phyloP scores from a whole-genome alignment of 1,140 invertebrate genomes.

The Tribolium madens region DNA sequence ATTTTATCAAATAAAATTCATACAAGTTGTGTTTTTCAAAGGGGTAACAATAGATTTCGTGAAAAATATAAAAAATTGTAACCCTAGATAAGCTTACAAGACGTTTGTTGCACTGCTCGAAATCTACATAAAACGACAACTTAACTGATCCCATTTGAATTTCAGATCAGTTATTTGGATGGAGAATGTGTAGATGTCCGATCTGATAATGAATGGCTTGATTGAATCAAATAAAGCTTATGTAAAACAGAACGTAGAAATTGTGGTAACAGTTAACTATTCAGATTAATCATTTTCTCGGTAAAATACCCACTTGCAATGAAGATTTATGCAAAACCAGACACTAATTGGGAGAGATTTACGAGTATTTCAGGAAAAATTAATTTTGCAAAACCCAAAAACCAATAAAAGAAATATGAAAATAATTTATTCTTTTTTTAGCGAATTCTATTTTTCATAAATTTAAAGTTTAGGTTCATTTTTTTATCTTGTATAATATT shows the following conservation, averaged over 20 bases:
- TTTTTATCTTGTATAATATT: too few relatives aligned
- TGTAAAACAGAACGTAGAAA: neutral
- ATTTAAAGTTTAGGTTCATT: too few relatives aligned
- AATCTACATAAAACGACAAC: slow-evolving; percentile 11
- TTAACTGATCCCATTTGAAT: slow-evolving; percentile 9
- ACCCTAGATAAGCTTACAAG: neutral
- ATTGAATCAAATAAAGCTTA: slow-evolving; percentile 25
- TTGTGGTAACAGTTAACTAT: neutral
- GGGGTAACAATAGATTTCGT: too few relatives aligned
- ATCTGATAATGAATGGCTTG: slow-evolving; percentile 3
- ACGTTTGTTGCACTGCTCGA: neutral
- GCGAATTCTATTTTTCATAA: too few relatives aligned
- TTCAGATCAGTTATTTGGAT: slow-evolving; percentile 14
- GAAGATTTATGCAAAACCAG: neutral
- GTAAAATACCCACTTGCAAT: neutral
- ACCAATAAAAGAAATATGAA: too few relatives aligned
- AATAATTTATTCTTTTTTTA: too few relatives aligned
- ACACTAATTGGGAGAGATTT: neutral
- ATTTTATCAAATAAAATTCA: neutral
- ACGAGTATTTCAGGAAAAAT: too few relatives aligned
- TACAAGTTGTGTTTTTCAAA: neutral
- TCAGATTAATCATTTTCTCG: neutral
- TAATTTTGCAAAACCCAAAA: too few relatives aligned
- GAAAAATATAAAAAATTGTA: neutral
- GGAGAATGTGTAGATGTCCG: slow-evolving; percentile 4